These are phyloP conservation scores for Columbina picui DNA, from an alignment of 2,113 vertebrate genomes.

Conservation along the genomic window DNA sequence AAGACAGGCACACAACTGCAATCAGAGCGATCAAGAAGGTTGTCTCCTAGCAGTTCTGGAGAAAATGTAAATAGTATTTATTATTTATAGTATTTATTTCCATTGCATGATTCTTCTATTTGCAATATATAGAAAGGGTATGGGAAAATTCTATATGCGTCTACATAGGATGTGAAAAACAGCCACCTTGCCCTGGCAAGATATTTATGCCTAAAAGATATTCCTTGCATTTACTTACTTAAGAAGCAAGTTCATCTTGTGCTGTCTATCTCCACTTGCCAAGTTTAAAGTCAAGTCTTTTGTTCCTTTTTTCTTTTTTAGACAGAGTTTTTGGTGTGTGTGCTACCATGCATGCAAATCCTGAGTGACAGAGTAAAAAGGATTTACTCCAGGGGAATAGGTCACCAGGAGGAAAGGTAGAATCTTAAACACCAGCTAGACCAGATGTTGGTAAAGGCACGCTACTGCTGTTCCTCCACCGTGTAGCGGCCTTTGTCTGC, in stretches of 20 bases:
- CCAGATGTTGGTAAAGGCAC: conserved; percentile 40
- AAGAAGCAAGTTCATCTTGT: neutral
- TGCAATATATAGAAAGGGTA: neutral
- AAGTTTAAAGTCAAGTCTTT: neutral
- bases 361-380: neutral
- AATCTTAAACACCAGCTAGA: conserved; percentile 37
- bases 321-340: neutral
- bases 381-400: conserved; percentile 27
- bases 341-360: neutral
- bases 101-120: neutral
- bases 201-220: neutral
- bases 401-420: conserved; percentile 16
- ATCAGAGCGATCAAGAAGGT: neutral
- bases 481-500: neutral
- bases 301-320: neutral
- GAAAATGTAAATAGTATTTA: neutral
- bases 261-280: neutral
- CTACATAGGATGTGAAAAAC: neutral
- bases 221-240: neutral
- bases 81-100: too few species aligned
- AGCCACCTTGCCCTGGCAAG: accelerated
- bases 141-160: neutral
- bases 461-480: neutral
- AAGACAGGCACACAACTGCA: neutral
- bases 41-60: neutral